phyloP scores from a whole-genome alignment of 1,140 invertebrate species.

The Watersipora subatra region DNA sequence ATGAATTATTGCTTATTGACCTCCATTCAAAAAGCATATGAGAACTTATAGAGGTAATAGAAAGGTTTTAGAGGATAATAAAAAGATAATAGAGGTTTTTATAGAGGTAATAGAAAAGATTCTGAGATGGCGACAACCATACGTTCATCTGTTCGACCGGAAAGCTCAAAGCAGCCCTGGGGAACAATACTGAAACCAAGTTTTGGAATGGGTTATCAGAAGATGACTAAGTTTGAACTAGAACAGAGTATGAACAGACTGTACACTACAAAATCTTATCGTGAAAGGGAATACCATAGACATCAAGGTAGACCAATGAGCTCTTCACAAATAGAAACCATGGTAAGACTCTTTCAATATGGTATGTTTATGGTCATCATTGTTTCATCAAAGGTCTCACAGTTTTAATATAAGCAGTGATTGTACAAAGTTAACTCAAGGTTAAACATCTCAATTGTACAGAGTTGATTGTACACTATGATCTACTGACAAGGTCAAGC shows the following conservation, averaged over 20 bases:
- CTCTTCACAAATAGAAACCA: background rate
- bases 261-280: slow-evolving; percentile 15
- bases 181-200: slow-evolving; percentile 34
- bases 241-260: slow-evolving; percentile 27
- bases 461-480: too few relatives aligned
- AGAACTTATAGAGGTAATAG: too few relatives aligned
- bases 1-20: too few relatives aligned
- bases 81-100: too few relatives aligned
- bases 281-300: slow-evolving; percentile 15
- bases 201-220: slow-evolving; percentile 34
- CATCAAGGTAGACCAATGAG: slow-evolving; percentile 5
- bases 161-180: slow-evolving; percentile 29
- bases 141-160: slow-evolving; percentile 27
- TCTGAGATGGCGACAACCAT: background rate
- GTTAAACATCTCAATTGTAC: too few relatives aligned
- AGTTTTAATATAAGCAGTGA: too few relatives aligned
- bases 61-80: too few relatives aligned
- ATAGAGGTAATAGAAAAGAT: background rate
- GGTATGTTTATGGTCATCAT: too few relatives aligned
- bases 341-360: background rate
- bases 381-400: too few relatives aligned
- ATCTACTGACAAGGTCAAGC: too few relatives aligned
- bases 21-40: too few relatives aligned
- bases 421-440: too few relatives aligned
- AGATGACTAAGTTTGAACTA: slow-evolving; percentile 33